A percentile compares a stretch with the other conserved stretches of the same genome.
phyloP scores from a whole-genome alignment of 2,797 vertebrate species.

The Gambelia wislizenii region DNA sequence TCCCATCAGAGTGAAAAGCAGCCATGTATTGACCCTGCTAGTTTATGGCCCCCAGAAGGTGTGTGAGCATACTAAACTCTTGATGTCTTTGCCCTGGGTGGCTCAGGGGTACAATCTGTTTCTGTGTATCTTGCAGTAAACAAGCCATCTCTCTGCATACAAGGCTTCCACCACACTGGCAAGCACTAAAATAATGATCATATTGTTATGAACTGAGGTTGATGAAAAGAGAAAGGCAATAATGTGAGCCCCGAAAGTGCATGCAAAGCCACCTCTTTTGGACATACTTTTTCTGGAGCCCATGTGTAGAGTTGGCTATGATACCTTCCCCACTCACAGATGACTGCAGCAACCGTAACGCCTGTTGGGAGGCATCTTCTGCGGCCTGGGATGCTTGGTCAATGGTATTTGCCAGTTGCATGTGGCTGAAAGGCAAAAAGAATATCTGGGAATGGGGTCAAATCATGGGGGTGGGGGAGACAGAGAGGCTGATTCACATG shows the following conservation, averaged over 20 bases:
- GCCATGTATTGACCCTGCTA: not conserved
- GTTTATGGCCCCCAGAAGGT: not conserved
- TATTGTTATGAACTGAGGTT: not conserved
- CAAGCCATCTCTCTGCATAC: not conserved
- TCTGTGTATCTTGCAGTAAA: not conserved
- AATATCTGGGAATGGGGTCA: not conserved
- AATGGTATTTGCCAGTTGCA: constrained; percentile 73
- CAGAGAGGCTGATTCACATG: not conserved
- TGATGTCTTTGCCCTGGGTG: not conserved
- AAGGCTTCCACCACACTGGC: not conserved
- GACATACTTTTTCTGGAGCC: constrained; percentile 78
- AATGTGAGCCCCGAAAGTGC: fast-evolving
- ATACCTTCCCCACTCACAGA: constrained; percentile 51
- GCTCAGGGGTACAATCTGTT: too few species aligned
- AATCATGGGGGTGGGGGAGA: too few species aligned
- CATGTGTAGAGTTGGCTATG: constrained; percentile 17
- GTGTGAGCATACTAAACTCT: too few species aligned
- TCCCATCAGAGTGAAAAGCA: not conserved
- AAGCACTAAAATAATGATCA: not conserved
- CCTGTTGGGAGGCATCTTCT: constrained; percentile 72
- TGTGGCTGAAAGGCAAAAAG: constrained; percentile 80
- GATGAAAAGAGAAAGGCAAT: not conserved
- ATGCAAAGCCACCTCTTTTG: fast-evolving
- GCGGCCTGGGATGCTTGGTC: constrained; percentile 73
- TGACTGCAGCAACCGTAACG: constrained; percentile 72